Base-by-base conservation (phyloP, 1,140 invertebrate genomes). In the Bombus impatiens region DNA sequence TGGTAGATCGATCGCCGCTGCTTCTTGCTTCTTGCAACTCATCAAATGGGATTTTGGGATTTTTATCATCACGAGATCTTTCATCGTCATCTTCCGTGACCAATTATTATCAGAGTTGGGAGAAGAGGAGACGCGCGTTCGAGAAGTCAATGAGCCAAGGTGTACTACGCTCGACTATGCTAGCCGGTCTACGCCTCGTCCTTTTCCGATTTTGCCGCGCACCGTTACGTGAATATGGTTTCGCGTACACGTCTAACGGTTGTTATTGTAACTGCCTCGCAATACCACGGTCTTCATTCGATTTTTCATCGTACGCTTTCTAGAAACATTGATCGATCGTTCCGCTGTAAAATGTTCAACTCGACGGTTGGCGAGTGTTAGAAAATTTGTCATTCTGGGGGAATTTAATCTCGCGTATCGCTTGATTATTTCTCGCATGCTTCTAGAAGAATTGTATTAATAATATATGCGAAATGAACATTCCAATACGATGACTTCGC, bases 161-260 rank as follows among this genome's bases (percentile, higher is more conserved):
- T 79, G 28, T n/a, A 68, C 32, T 25, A 77, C 10, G 13, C 67
- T 22, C 57, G 13, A 22, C 59, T 18, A n/a, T 57, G 68, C 42
- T n/a, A 32, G 76, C 28, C 32, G n/a, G 57, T 57, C 53, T 62
- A 74, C 70, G 70, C 76, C 84, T 86, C 53, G n/a, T 65, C 83
- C 76, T 82, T 78, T 81, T 32, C 37, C 72, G 84, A 89, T 82
- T 86, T 89, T 72, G 84, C 88, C 88, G 88, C 82, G 86, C 65
- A 89, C 88, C 88, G 88, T 87, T 89, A 89, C 77, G 77, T 57
- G 80, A 89, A 89, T 80, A 72, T 89, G 75, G 71, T 81, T 89
- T 89, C 77, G 44, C 77, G 67, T 76, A 67, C n/a, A 44, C 62
- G 67, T 40, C 47, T 89, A 89, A 89, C 88, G 88, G 88, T 89